Conservation (phyloP, 2,888 invertebrate species). For the Diarsia dahlii region DNA sequence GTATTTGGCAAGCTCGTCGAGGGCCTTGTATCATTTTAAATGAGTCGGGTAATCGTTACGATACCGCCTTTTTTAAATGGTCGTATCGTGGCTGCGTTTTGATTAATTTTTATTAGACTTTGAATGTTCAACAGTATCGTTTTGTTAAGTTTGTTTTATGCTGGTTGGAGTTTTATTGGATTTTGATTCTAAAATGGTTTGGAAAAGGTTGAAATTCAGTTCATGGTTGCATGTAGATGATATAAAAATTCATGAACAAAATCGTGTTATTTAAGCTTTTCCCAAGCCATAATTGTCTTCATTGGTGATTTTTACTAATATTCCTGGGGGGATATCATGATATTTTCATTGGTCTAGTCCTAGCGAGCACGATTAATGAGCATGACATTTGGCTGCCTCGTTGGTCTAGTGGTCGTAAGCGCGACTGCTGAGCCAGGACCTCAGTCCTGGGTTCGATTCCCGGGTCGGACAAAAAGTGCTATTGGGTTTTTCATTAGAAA, state of each 20-base stretch:
- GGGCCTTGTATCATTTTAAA: conserved; percentile 88
- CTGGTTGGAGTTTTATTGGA: conserved; percentile 29
- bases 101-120: conserved; percentile 67
- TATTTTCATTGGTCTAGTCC: too few relatives aligned
- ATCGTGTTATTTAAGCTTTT: not conserved
- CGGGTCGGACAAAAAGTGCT: too few relatives aligned
- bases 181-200: conserved; percentile 10
- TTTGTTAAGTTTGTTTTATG: conserved; percentile 49
- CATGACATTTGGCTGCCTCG: too few relatives aligned
- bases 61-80: conserved; percentile 75
- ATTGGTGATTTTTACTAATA: too few relatives aligned
- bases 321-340: too few relatives aligned
- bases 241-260: too few relatives aligned
- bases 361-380: too few relatives aligned
- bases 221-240: not conserved
- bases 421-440: too few relatives aligned
- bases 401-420: too few relatives aligned
- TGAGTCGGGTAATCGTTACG: conserved; percentile 84
- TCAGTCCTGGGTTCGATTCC: too few relatives aligned
- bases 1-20: conserved; percentile 85
- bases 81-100: conserved; percentile 47
- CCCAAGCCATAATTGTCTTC: not conserved
- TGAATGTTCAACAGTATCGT: conserved; percentile 53
- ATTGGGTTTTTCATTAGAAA: too few relatives aligned
- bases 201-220: not conserved